Base-by-base conservation (phyloP, 2,797 vertebrate genomes). In the Ptychadena robeensis region DNA sequence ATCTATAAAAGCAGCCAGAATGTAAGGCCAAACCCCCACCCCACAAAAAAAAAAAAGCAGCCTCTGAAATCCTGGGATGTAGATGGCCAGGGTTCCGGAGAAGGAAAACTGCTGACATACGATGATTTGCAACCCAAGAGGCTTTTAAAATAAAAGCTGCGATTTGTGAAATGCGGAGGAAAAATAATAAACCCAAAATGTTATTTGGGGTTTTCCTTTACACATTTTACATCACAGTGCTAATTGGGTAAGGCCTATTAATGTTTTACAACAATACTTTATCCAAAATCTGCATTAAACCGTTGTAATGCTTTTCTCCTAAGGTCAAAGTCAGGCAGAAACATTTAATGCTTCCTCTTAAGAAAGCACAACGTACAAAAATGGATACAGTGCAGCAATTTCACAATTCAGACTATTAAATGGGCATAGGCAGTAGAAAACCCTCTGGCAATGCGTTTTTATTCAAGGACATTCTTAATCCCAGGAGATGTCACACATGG, bases 371-470 rank as follows among this genome's bases (percentile, higher is more conserved):
- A n/a, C n/a, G n/a, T 57, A 37, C 65, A 27, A 68, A 77, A 63
- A 37, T 44, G 40, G 40, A 68, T n/a, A 53, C 31, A 34, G 31
- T 25, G 74, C 40, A n/a, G 57, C 27, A 63, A 73, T 73, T 74
- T 63, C 38, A 57, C 37, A 73, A 73, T 81, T 73, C 61, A 74
- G 38, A 66, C 53, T 81, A 81, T 81, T 81, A 73, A 81, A 73
- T 63, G 61, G 79, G 79, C 3, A 30, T 30, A 73, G 71, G 38
- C 59, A 53, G n/a, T 61, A 81, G 38, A 64, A 74, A 67, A 74
- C 61, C 79, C 38, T 74, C 59, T 57, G 67, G 79, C 38, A 44
- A 57, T 73, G 32, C 61, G 79, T 72, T 30, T 73, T 30, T 71
- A 81, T 8, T 18, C 67, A 80, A 80, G 78, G 68, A 80, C 67